These are phyloP conservation scores for Cyclargus thomasi DNA, from an alignment of 1,140 invertebrate species.

Conservation along the genomic window DNA sequence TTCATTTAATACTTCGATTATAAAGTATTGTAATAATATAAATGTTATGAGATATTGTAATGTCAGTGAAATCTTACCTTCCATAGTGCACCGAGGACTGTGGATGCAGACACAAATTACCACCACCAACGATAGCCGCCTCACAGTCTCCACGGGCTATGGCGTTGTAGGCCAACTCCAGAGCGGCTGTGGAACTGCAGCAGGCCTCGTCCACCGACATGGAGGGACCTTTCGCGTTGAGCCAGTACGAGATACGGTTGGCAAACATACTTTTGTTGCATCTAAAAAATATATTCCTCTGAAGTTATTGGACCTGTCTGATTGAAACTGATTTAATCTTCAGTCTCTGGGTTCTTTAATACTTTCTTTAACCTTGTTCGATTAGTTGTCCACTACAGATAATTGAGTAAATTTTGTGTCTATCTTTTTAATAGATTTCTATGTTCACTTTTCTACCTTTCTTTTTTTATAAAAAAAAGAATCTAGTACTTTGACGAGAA, in stretches of 20 bases:
- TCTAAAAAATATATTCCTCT: constrained; percentile 40
- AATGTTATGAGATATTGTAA: background rate
- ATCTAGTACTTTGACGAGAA: too few species aligned
- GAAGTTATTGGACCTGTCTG: background rate
- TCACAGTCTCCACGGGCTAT: constrained; percentile 88
- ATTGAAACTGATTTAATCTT: background rate
- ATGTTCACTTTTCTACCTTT: too few species aligned
- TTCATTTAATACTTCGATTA: too few species aligned
- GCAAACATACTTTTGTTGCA: constrained; percentile 92
- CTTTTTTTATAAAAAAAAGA: too few species aligned
- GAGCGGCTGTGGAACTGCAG: constrained; percentile 89
- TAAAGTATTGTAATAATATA: too few species aligned
- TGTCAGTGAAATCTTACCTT: too few species aligned
- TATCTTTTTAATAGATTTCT: too few species aligned
- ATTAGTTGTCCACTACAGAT: too few species aligned
- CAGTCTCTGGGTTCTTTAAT: too few species aligned
- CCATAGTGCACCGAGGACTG: constrained; percentile 89
- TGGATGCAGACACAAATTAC: constrained; percentile 90
- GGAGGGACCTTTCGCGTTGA: constrained; percentile 85
- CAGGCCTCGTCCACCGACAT: constrained; percentile 92
- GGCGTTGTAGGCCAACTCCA: constrained; percentile 87
- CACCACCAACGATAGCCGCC: constrained; percentile 89
- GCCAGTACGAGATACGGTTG: constrained; percentile 88
- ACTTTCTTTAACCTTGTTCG: too few species aligned
- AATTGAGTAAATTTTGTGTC: too few species aligned